These are phyloP conservation scores for Tursiops truncatus DNA, from an alignment of 2,113 vertebrate genomes.

Conservation along the genomic window DNA sequence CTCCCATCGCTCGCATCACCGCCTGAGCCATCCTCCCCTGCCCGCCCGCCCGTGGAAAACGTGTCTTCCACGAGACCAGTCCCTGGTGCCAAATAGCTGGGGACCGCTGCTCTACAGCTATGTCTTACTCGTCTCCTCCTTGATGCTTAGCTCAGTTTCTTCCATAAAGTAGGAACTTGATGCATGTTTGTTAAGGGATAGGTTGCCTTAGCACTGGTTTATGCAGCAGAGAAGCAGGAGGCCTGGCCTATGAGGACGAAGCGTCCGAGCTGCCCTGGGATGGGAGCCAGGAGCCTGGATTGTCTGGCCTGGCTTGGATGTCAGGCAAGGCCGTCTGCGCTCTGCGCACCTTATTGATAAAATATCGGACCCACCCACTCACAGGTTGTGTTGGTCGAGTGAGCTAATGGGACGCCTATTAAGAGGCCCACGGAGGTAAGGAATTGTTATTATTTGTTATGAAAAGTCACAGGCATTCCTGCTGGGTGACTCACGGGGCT, in stretches of 20 bases:
- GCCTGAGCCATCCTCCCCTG: no score
- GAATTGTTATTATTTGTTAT: background rate
- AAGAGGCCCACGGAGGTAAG: background rate
- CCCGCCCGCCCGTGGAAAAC: no score
- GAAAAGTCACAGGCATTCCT: conserved; percentile 56
- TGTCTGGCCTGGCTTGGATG: background rate
- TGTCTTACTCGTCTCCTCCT: accelerated
- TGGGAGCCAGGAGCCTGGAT: background rate
- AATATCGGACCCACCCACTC: accelerated
- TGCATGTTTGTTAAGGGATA: accelerated
- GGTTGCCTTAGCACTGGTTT: accelerated
- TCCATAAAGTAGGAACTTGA: accelerated
- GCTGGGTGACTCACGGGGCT: conserved; percentile 22
- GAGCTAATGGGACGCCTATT: background rate
- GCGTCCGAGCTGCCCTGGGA: background rate
- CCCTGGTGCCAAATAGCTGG: no score
- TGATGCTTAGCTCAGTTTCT: accelerated
- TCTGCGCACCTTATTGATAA: background rate
- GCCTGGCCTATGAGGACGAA: background rate
- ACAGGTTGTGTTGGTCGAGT: background rate
- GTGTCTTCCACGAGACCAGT: no score
- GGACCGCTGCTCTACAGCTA: accelerated
- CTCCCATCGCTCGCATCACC: no score
- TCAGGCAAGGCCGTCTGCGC: background rate
- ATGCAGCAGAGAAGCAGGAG: background rate